Percentiles rank a stretch among this genome's conserved stretches.
Conservation (phyloP, 2,797 vertebrate species). For the Phrynocephalus forsythii region DNA sequence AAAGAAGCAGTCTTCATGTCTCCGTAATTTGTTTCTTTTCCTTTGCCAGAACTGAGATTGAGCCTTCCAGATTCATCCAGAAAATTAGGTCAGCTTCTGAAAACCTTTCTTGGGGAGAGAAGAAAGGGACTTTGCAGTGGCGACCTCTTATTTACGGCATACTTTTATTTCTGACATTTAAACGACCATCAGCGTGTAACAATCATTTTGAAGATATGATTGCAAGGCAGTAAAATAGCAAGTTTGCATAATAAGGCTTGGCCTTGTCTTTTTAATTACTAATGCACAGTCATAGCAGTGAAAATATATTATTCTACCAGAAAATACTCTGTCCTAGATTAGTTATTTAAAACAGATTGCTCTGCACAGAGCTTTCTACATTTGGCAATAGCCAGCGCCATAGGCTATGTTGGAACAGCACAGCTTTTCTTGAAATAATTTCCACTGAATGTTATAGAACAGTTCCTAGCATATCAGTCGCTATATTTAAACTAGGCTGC, state of each 20-base stretch:
- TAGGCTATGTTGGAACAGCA: background rate
- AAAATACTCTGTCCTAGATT: constrained; percentile 59
- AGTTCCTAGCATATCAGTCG: constrained; percentile 30
- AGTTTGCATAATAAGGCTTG: constrained; percentile 65
- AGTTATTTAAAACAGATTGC: constrained; percentile 52
- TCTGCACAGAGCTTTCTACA: constrained; percentile 35
- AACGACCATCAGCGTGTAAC: constrained; percentile 49
- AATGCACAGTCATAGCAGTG: constrained; percentile 58
- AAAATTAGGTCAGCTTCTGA: constrained; percentile 32
- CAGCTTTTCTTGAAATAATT: constrained; percentile 32
- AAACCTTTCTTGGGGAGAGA: constrained; percentile 22
- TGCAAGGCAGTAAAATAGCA: constrained; percentile 61
- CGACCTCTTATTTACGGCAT: constrained; percentile 45
- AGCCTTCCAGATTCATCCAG: constrained; percentile 39
- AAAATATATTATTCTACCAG: constrained; percentile 60
- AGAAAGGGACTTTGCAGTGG: constrained; percentile 27
- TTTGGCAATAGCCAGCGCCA: constrained; percentile 39
- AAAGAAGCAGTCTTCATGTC: constrained; percentile 20
- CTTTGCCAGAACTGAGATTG: constrained; percentile 26
- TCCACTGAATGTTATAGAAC: constrained; percentile 51
- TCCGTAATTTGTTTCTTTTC: constrained; percentile 50
- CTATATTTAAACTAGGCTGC: constrained; percentile 30
- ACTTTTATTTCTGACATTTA: constrained; percentile 54
- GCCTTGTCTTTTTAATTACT: constrained; percentile 70
- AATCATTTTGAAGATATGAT: constrained; percentile 53